A percentile compares a stretch with the other conserved stretches of the same genome.
Conservation (phyloP, 2,113 vertebrate genomes). For the Oostethus manadensis region DNA sequence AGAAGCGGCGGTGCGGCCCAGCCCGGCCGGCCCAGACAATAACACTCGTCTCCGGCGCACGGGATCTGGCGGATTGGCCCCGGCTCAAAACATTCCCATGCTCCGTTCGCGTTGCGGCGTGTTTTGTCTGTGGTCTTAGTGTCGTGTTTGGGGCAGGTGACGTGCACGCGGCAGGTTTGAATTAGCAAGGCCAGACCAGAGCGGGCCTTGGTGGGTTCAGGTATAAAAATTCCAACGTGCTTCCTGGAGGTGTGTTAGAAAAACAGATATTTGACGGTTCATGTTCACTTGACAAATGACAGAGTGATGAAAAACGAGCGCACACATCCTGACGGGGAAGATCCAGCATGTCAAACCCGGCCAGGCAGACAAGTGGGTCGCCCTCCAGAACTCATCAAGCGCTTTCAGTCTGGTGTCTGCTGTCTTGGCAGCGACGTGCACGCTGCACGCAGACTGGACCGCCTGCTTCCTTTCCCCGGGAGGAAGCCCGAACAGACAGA, state of each 20-base stretch:
- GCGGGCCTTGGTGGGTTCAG: no score
- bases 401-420: constrained; percentile 44
- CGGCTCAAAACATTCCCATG: constrained; percentile 50
- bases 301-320: constrained; percentile 14
- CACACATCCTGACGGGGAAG: not conserved
- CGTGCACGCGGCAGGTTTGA: constrained; percentile 30
- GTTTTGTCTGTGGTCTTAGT: constrained; percentile 76
- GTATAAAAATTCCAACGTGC: not conserved
- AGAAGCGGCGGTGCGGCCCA: constrained; percentile 35
- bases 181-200: constrained; percentile 36
- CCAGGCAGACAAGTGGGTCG: no score
- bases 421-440: constrained; percentile 13
- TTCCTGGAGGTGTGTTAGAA: not conserved
- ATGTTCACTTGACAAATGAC: constrained; percentile 20
- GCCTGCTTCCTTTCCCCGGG: constrained; percentile 42
- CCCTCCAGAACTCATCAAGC: constrained; percentile 1
- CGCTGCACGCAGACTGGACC: no score
- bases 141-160: constrained; percentile 56
- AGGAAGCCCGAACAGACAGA: constrained; percentile 25
- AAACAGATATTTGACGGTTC: not conserved
- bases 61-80: constrained; percentile 60
- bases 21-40: constrained; percentile 67
- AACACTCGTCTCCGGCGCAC: constrained; percentile 70
- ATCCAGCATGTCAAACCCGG: no score
- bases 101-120: constrained; percentile 56